These are phyloP conservation scores for Plestiodon gilberti DNA, from an alignment of 2,113 vertebrate species.

Conservation along the genomic window DNA sequence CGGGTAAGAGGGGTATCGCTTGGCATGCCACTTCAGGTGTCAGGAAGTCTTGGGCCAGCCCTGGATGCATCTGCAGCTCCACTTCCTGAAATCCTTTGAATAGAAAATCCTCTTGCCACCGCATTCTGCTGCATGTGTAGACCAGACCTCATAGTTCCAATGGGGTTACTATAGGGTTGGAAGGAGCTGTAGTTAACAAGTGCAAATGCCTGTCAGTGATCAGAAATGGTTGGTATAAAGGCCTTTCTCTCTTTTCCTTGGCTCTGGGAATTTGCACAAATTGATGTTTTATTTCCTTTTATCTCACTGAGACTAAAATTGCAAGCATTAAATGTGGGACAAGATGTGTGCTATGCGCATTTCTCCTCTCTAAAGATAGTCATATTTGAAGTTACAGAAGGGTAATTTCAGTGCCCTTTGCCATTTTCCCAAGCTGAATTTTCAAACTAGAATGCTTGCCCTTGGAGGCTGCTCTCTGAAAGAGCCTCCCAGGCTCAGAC, in stretches of 20 bases:
- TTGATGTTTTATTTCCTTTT: not conserved
- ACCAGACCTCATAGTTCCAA: not conserved
- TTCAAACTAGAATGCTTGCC: conserved; percentile 19
- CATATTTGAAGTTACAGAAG: not conserved
- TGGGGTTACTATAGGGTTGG: no score
- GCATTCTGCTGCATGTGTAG: not conserved
- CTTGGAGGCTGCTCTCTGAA: not conserved
- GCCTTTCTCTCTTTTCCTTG: not conserved
- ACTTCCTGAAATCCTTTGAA: not conserved
- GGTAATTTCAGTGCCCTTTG: conserved; percentile 28
- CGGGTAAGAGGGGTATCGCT: no score
- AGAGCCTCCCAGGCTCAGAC: not conserved
- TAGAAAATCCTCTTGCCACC: no score
- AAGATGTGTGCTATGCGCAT: not conserved
- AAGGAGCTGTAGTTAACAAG: no score
- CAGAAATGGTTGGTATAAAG: not conserved
- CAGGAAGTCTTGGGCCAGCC: no score
- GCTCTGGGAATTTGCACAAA: not conserved
- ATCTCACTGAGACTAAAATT: no score
- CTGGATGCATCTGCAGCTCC: no score
- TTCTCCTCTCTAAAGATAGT: not conserved
- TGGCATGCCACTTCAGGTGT: no score
- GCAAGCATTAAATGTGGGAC: no score
- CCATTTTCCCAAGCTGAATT: conserved; percentile 8
- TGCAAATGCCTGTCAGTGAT: not conserved